Percentiles rank a stretch among this genome's conserved stretches.
Conservation (phyloP, 1,140 invertebrate genomes). For the Pentalonia nigronervosa region DNA sequence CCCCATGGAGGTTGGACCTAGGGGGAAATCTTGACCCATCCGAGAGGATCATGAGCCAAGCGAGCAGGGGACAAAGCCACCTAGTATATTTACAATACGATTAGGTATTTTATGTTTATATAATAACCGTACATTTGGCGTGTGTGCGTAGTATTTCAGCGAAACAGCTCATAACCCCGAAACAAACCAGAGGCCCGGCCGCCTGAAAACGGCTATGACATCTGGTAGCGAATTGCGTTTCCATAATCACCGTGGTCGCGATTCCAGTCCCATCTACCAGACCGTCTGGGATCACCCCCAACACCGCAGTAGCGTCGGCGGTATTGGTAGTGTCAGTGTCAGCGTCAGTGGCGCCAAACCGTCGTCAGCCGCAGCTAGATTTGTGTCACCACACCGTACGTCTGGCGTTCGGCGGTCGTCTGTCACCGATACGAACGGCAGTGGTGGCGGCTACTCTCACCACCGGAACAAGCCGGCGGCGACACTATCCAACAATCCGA, state of each 20-base stretch:
- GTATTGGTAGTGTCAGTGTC: constrained; percentile 21
- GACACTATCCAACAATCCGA: not conserved
- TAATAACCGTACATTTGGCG: constrained; percentile 14
- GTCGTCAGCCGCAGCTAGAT: constrained; percentile 47
- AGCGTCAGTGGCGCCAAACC: not conserved
- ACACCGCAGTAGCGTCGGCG: not conserved
- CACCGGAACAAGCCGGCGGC: constrained; percentile 9
- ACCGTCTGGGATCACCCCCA: constrained; percentile 34
- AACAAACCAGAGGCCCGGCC: constrained; percentile 72
- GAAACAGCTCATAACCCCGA: constrained; percentile 87
- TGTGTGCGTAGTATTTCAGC: constrained; percentile 77
- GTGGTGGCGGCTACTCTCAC: not conserved
- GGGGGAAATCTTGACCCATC: not conserved
- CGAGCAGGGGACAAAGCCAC: too few species aligned
- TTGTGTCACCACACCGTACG: constrained; percentile 35
- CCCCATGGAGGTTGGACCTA: not conserved
- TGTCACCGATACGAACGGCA: constrained; percentile 18
- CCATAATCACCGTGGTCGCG: constrained; percentile 35
- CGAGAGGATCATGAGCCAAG: not conserved
- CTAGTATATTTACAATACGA: not conserved
- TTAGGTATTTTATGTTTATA: not conserved
- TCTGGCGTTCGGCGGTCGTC: constrained; percentile 41
- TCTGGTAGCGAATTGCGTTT: constrained; percentile 39
- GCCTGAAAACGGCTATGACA: constrained; percentile 49
- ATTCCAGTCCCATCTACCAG: constrained; percentile 47